Evolutionary conservation across 2,888 invertebrate species (phyloP), one percentile per base, ranked within the genome.

Genomic region (Tanypteryx hageni): DNA sequence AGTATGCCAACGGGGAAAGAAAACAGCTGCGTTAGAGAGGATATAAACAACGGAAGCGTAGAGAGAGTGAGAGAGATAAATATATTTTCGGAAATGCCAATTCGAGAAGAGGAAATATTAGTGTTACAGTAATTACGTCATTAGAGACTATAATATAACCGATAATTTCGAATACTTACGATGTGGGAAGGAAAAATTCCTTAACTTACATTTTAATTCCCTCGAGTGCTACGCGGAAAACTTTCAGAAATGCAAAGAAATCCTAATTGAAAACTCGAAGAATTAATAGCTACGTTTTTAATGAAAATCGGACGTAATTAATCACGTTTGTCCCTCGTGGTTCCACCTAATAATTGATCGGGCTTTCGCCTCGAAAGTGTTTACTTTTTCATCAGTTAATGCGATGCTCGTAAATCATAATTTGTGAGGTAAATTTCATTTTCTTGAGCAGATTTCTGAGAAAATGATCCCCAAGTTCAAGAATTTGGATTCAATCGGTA

Each of bases 391-490:
- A 3, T 44, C 5, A 11, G 22, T n/a, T 76, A 27, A 27, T 0
- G 76, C 22, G 18, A 76, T 76, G 76, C 22, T 76, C 76, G 76
- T 76, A 76, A 76, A 76, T 76, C 76, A 76, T 76, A 76, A 44
- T 76, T 76, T 76, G 22, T 76, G 13, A 14, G 22, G 18, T 27
- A 27, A 27, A 8, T 27, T 8, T 76, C 13, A 9, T 18, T 27
- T 27, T 61, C 76, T 27, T 27, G 22, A 3, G 76, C 76, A 76
- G 22, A 27, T 76, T 76, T 76, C 22, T 11, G 27, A 18, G 76
- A 27, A 11, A 76, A 13, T 22, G 27, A 22, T 22, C 22, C 4
- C 13, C 7, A 13, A 76, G 3, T 61, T 13, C n/a, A 76, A 76
- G 5, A 68, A 68, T 44, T 44, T 1, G 44, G 44, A 44, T 44